Percentiles rank a stretch among this genome's conserved stretches.
Evolutionary conservation across 2,888 invertebrate genomes (phyloP).

Genomic region (Papilio elwesi): DNA sequence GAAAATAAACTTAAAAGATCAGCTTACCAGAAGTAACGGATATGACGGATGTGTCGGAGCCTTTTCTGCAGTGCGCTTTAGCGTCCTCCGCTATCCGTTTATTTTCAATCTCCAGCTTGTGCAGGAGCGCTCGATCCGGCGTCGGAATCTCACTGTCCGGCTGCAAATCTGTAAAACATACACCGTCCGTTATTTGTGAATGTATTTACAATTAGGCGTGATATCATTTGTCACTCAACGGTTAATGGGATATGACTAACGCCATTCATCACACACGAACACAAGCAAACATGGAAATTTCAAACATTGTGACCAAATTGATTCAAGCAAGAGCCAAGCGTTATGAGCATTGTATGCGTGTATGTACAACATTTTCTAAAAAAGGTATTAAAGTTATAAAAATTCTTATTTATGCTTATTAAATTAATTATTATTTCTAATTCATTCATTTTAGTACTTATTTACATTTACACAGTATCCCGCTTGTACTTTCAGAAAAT

Average conservation of each 20-base stretch:
- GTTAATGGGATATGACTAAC: too few relatives aligned
- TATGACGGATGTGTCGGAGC: constrained; percentile 95
- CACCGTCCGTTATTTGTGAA: not conserved
- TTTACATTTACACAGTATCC: too few relatives aligned
- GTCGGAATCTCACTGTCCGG: constrained; percentile 69
- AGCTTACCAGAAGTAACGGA: constrained; percentile 91
- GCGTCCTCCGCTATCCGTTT: constrained; percentile 97
- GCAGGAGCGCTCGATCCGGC: constrained; percentile 94
- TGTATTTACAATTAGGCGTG: too few relatives aligned
- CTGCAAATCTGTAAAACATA: constrained; percentile 39
- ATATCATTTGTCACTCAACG: too few relatives aligned
- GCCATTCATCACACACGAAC: too few relatives aligned
- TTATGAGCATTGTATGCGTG: not conserved
- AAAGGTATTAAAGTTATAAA: not conserved
- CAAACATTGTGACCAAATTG: constrained; percentile 27
- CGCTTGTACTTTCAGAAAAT: too few relatives aligned
- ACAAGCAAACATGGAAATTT: constrained; percentile 39
- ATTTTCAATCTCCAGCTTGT: constrained; percentile 98
- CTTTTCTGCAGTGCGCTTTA: constrained; percentile 92
- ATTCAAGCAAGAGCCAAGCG: constrained; percentile 10
- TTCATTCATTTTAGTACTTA: too few relatives aligned
- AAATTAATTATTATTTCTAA: too few relatives aligned
- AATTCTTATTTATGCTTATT: too few relatives aligned
- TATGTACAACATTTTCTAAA: not conserved
- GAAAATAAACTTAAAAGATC: constrained; percentile 16